phyloP scores from a whole-genome alignment of 37 sponge, comb jelly and placozoan species.

The Aplysina aerophoba region DNA sequence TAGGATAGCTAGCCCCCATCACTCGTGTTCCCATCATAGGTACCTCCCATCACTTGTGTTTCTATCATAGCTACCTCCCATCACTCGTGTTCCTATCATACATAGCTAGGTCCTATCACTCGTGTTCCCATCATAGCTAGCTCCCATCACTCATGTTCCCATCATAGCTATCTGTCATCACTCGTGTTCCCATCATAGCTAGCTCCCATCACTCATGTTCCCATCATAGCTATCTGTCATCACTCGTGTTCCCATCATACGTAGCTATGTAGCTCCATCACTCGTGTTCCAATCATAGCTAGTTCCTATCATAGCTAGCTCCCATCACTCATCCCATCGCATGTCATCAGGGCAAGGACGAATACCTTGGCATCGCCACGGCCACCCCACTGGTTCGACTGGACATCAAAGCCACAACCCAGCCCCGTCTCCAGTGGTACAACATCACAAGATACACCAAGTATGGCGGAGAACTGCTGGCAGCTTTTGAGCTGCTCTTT shows the following conservation, averaged over 20 bases:
- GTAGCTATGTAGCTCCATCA: no score
- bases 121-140: not conserved
- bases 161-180: not conserved
- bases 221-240: not conserved
- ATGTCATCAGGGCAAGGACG: slow-evolving; percentile 79
- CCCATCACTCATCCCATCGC: not conserved
- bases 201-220: not conserved
- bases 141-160: not conserved
- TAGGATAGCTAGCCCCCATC: not conserved
- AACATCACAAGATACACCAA: slow-evolving; percentile 61
- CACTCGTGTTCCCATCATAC: not conserved
- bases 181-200: not conserved
- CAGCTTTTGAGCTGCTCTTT: slow-evolving; percentile 92
- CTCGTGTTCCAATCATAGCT: no score
- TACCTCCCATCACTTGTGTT: no score
- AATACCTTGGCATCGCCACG: slow-evolving; percentile 76
- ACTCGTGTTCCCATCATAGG: no score
- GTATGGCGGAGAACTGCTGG: slow-evolving; percentile 87
- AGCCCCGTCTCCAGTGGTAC: slow-evolving; percentile 86
- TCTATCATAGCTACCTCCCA: not conserved
- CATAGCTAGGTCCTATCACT: not conserved
- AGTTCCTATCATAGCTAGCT: no score
- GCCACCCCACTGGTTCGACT: slow-evolving; percentile 71
- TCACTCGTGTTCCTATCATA: not conserved
- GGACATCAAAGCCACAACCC: slow-evolving; percentile 38